phyloP scores from a whole-genome alignment of 2,888 invertebrate species.

The Strigamia maritima region DNA sequence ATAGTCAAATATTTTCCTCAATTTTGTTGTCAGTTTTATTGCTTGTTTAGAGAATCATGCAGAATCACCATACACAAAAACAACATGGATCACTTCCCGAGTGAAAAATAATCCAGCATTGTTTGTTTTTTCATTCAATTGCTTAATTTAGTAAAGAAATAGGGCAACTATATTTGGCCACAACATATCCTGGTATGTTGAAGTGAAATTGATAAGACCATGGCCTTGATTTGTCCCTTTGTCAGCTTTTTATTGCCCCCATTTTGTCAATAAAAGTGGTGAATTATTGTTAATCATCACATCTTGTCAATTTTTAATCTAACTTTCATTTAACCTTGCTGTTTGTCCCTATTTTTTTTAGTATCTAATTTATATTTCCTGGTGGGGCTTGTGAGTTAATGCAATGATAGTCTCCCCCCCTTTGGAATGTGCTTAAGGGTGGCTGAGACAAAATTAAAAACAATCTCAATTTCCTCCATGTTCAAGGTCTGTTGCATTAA shows the following conservation, averaged over 20 bases:
- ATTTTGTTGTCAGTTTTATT: too few relatives aligned
- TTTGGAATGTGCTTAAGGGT: background rate
- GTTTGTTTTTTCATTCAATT: background rate
- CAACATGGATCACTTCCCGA: too few relatives aligned
- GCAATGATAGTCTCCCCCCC: background rate
- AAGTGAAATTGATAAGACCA: background rate
- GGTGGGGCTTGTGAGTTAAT: background rate
- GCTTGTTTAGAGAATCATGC: background rate
- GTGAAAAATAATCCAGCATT: too few relatives aligned
- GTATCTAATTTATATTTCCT: conserved; percentile 4
- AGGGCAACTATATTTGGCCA: background rate
- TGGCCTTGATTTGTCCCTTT: too few relatives aligned
- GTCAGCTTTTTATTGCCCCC: too few relatives aligned
- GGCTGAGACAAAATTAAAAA: background rate
- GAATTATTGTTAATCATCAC: background rate
- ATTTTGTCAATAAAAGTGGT: too few relatives aligned
- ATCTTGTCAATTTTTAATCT: background rate
- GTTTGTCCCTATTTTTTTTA: background rate
- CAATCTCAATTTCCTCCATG: background rate
- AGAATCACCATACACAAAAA: background rate
- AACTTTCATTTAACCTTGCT: conserved; percentile 21
- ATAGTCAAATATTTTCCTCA: too few relatives aligned
- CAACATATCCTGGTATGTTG: background rate
- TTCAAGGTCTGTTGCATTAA: background rate
- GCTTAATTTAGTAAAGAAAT: background rate